phyloP scores from a whole-genome alignment of 2,888 invertebrate genomes.

The Noctua comes region DNA sequence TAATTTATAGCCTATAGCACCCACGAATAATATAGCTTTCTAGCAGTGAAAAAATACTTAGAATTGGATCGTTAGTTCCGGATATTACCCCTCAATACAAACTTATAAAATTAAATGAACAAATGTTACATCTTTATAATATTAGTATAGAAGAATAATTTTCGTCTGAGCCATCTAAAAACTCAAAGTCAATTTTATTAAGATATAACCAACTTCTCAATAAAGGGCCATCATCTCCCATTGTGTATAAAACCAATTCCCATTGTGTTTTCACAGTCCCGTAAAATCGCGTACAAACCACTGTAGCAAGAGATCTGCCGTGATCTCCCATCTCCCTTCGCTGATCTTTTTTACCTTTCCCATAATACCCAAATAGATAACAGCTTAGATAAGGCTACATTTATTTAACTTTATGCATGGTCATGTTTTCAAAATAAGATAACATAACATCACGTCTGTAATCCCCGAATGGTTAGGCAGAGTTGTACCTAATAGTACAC shows the following conservation, averaged over 20 bases:
- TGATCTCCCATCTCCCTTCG: slow-evolving; percentile 33
- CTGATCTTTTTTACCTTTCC: slow-evolving; percentile 34
- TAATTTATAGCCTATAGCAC: no score
- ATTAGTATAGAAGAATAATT: no score
- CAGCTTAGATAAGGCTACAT: slow-evolving; percentile 37
- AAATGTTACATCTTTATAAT: no score
- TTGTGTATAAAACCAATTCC: slow-evolving; percentile 18
- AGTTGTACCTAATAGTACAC: no score
- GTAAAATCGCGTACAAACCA: slow-evolving; percentile 31
- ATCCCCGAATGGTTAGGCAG: no score
- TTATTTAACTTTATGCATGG: slow-evolving; percentile 49
- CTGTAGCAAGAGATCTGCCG: slow-evolving; percentile 59
- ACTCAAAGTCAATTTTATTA: neutral
- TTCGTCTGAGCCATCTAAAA: neutral
- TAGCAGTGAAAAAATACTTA: no score
- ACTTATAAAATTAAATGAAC: no score
- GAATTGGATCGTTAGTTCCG: no score
- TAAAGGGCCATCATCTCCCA: neutral
- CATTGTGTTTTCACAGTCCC: neutral
- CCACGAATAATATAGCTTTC: no score
- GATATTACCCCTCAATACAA: no score
- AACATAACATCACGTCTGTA: no score
- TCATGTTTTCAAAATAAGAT: slow-evolving; percentile 16
- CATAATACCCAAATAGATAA: slow-evolving; percentile 35
- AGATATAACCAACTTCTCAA: neutral